Conservation (phyloP, 2,797 vertebrate genomes). For the Acanthurus leucopareius region DNA sequence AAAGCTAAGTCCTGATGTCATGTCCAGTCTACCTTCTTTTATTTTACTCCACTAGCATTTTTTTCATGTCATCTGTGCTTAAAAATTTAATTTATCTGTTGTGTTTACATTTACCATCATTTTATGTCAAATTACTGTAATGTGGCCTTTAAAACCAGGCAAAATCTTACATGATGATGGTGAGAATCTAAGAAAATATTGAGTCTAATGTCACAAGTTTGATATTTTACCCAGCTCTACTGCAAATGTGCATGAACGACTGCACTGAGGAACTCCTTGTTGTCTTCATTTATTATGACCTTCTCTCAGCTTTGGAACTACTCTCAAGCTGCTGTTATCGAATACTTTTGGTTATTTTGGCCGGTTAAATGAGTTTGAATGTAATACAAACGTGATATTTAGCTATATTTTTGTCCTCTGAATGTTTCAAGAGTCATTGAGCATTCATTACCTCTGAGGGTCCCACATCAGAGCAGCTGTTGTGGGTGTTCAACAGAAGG, state of each 20-base stretch:
- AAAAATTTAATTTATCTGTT: not conserved
- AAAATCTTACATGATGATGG: too few relatives aligned
- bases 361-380: conserved; percentile 45
- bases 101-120: not conserved
- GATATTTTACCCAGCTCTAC: conserved; percentile 12
- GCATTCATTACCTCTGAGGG: conserved; percentile 65
- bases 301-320: conserved; percentile 21
- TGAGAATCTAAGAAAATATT: too few relatives aligned
- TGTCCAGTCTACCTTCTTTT: not conserved
- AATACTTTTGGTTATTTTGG: conserved; percentile 24
- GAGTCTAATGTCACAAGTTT: too few relatives aligned
- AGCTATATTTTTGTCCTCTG: conserved; percentile 58
- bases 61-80: not conserved
- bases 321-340: conserved; percentile 3
- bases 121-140: too few relatives aligned
- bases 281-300: conserved; percentile 37
- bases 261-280: conserved; percentile 10
- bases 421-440: conserved; percentile 72
- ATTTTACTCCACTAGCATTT: not conserved
- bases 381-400: conserved; percentile 57
- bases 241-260: conserved; percentile 19
- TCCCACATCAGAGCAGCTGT: conserved; percentile 73
- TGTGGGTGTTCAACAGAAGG: conserved; percentile 78
- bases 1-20: not conserved
- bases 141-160: too few relatives aligned